A percentile compares a stretch with the other conserved stretches of the same genome.
These are phyloP conservation scores for Leptopterna dolabrata DNA, from an alignment of 2,888 invertebrate genomes.

Conservation along the genomic window DNA sequence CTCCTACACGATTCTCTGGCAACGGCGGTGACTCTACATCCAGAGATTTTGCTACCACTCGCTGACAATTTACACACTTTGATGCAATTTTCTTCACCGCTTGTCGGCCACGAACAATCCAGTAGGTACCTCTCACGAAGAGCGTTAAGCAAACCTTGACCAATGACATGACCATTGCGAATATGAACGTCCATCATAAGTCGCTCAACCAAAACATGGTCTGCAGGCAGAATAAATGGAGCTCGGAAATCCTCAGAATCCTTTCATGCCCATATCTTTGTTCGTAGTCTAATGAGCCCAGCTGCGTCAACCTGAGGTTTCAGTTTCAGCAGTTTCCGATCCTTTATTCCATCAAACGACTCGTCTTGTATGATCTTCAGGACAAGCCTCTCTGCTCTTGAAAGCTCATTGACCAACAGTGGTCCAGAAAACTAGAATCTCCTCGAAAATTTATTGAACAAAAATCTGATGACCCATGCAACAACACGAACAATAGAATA, in stretches of 20 bases:
- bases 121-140: slow-evolving; percentile 41
- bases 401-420: too few relatives aligned
- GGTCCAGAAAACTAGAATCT: too few relatives aligned
- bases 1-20: slow-evolving; percentile 60
- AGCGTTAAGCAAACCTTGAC: not conserved
- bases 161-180: not conserved
- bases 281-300: too few relatives aligned
- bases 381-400: not conserved
- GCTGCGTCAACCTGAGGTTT: too few relatives aligned
- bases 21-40: not conserved
- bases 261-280: slow-evolving; percentile 9
- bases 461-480: too few relatives aligned
- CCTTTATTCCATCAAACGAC: slow-evolving; percentile 20
- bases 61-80: not conserved
- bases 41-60: not conserved
- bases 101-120: not conserved
- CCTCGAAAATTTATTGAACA: too few relatives aligned
- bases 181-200: too few relatives aligned
- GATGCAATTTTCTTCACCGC: not conserved
- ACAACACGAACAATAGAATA: not conserved
- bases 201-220: not conserved
- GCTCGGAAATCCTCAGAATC: slow-evolving; percentile 33
- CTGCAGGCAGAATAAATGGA: slow-evolving; percentile 23
- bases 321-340: not conserved
- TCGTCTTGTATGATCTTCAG: slow-evolving; percentile 8